Base-by-base conservation (phyloP, 2,797 vertebrate genomes). In the Falco novaeseelandiae region DNA sequence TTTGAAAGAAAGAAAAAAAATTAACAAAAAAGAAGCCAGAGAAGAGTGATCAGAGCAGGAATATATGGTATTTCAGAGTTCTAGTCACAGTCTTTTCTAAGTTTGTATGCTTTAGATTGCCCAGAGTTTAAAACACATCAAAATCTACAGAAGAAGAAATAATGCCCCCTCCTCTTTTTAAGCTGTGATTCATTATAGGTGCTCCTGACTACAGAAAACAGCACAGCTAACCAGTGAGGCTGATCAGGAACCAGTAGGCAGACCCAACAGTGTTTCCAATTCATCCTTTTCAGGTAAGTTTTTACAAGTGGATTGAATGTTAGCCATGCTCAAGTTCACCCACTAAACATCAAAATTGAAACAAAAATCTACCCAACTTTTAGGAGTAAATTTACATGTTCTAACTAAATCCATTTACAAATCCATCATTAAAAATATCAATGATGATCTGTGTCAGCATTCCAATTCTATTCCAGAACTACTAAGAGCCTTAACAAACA, bases 1-100 rank as follows among this genome's bases (percentile, higher is more conserved):
- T 95, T 92, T 51, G 30, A 89, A 86, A 94, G 70, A 69, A 44
- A 90, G 92, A 90, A 94, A 72, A 72, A 88, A 93, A 90, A 90
- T 5, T 14, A 81, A 69, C 12, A 82, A 71, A 84, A 81, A 40
- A n/a, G 38, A 74, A 90, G 21, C n/a, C 26, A 90, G 52, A 70
- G 27, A 49, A 93, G 52, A 85, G 36, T 49, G 54, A 83, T n/a
- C 2, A 6, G 15, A 71, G 40, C 20, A 66, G 74, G 63, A 49
- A 77, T 29, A 72, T 15, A 36, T 0, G 1, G 10, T 40, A 61
- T 40, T 84, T 54, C 52, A 77, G 61, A 93, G 52, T 65, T 83
- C 30, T n/a, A 58, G 36, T 59, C 14, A 73, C 1, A 17, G 12
- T 9, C 27, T 32, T 69, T 66, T 38, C 30, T 58, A 63, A 30